Percentiles rank a stretch among this genome's conserved stretches.
Conservation (phyloP, 1,140 invertebrate species). For the Pseudomyrmex flavicornis region DNA sequence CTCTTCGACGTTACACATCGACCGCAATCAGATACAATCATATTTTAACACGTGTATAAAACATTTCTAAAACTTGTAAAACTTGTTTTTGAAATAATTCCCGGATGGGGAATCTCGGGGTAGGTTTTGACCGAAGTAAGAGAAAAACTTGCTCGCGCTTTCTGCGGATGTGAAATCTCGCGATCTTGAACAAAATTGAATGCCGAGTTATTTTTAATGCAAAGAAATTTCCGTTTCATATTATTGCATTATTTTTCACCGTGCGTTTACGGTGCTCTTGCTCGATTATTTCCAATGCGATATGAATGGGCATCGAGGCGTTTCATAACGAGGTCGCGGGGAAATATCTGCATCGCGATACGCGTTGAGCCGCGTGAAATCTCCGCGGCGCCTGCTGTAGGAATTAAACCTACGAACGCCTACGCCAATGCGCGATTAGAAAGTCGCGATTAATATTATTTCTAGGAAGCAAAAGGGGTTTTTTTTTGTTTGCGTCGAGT, state of each 20-base stretch:
- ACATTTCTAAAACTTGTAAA: too few relatives aligned
- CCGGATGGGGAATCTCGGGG: neutral
- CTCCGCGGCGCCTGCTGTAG: constrained; percentile 16
- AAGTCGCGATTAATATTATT: constrained; percentile 37
- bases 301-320: constrained; percentile 7
- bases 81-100: neutral
- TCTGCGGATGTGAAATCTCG: too few relatives aligned
- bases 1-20: neutral
- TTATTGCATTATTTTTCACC: neutral
- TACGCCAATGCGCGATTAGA: constrained; percentile 50
- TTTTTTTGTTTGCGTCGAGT: neutral
- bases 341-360: constrained; percentile 29
- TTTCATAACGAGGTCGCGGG: constrained; percentile 18
- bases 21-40: neutral
- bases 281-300: constrained; percentile 13
- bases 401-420: constrained; percentile 11
- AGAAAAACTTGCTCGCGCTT: too few relatives aligned
- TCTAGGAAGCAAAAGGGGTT: neutral
- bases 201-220: too few relatives aligned
- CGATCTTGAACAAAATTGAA: too few relatives aligned
- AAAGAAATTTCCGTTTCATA: neutral
- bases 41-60: neutral
- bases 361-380: constrained; percentile 9
- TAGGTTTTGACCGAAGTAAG: too few relatives aligned
- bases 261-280: neutral